Evolutionary conservation across 2,113 vertebrate species (phyloP), one percentile per base, ranked within the genome.

Genomic region (Cryptotis parvus): DNA sequence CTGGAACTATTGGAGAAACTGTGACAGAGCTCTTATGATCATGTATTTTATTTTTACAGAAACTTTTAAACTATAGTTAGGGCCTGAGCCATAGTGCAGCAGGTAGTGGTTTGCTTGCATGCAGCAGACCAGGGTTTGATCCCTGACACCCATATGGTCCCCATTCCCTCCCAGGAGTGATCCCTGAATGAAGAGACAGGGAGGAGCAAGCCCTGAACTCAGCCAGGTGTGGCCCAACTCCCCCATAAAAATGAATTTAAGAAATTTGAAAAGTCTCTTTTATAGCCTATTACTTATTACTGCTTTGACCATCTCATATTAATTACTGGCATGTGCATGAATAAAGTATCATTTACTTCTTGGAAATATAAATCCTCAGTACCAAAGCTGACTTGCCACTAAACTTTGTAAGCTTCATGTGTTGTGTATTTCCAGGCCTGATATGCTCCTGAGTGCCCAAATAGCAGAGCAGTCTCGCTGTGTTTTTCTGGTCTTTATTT

Each of bases 401-500:
- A 41, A 27, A 72, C 24, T 65, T 78, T 31, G 15, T 76, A 45
- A n/a, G 2, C 27, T 92, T 66, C 37, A 0, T 70, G 20, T 92
- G 39, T 55, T 58, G 41, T 69, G 26, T 29, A 5, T 65, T 94
- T 86, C 33, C 18, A 80, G 39, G 90, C 26, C 68, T 78, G 26
- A 79, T 72, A 83, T 4, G 14, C 35, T 86, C n/a, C 63, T 76
- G 8, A n/a, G 0, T 87, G 79, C 77, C 16, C 29, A 87, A 84
- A 69, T 66, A 72, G 14, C 69, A 87, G 58, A 84, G 83, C 65
- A 93, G 41, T 85, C 82, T 86, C 82, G 3, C 37, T 92, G 82
- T 74, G 68, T 81, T 84, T 90, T 89, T 85, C 79, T 93, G 37
- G 31, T 76, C 92, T 43, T 91, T 94, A 37, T 39, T 95, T 90